Conservation (phyloP, 2,888 invertebrate species). For the Carcina quercana region DNA sequence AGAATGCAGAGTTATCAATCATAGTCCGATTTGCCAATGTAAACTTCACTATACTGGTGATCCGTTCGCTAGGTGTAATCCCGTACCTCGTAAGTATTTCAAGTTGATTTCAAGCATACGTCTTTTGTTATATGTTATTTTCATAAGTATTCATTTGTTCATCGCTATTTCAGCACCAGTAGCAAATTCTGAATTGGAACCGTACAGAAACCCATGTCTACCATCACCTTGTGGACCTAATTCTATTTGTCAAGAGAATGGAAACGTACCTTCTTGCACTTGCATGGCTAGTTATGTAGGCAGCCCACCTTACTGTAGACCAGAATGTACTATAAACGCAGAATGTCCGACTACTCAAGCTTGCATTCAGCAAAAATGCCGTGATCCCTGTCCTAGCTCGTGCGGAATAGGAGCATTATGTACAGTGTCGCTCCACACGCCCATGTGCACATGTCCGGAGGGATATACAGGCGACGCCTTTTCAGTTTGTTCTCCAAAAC, state of each 20-base stretch:
- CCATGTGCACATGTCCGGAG: constrained; percentile 82
- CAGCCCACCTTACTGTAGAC: constrained; percentile 78
- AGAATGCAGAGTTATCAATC: constrained; percentile 83
- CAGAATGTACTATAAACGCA: constrained; percentile 81
- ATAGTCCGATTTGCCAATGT: constrained; percentile 86
- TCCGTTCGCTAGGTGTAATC: constrained; percentile 75
- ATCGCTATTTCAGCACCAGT: constrained; percentile 48
- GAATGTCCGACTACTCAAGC: constrained; percentile 80
- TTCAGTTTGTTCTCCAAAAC: constrained; percentile 62
- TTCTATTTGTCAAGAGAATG: constrained; percentile 76
- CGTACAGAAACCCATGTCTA: constrained; percentile 69
- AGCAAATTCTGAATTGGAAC: constrained; percentile 60
- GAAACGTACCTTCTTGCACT: constrained; percentile 76
- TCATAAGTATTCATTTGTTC: constrained; percentile 2
- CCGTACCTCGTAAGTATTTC: constrained; percentile 62
- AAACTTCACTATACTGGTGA: constrained; percentile 78
- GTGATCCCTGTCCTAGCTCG: constrained; percentile 81
- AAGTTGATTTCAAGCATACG: background rate
- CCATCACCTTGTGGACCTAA: constrained; percentile 83
- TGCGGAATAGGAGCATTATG: constrained; percentile 79
- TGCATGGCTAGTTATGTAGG: constrained; percentile 77
- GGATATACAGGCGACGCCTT: constrained; percentile 81
- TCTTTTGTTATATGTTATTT: no score
- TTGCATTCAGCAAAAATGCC: constrained; percentile 82
- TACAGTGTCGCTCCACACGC: constrained; percentile 80